phyloP scores from a whole-genome alignment of 1,140 invertebrate genomes.

The Chrysomallon squamiferum region DNA sequence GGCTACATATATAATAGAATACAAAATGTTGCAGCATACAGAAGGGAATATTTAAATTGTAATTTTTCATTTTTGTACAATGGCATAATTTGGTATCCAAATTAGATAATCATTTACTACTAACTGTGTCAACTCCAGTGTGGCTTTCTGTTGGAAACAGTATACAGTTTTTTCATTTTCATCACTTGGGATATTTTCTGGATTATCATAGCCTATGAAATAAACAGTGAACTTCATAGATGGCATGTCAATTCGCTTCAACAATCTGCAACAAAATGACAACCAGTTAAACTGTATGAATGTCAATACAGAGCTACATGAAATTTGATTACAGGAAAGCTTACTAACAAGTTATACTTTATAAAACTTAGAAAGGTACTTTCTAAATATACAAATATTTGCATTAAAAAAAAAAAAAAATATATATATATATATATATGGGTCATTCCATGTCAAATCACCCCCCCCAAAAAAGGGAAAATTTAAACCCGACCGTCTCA shows the following conservation, averaged over 20 bases:
- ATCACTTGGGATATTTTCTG: slow-evolving; percentile 74
- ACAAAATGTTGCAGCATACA: too few relatives aligned
- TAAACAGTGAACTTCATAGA: slow-evolving; percentile 90
- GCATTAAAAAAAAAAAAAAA: neutral
- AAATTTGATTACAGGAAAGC: neutral
- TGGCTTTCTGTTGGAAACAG: slow-evolving; percentile 84
- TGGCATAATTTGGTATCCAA: too few relatives aligned
- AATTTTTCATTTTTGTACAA: too few relatives aligned
- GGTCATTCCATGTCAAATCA: neutral
- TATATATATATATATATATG: neutral
- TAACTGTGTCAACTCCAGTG: slow-evolving; percentile 91
- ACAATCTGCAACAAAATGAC: slow-evolving; percentile 64
- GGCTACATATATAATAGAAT: too few relatives aligned
- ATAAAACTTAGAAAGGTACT: neutral
- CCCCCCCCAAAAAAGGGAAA: too few relatives aligned
- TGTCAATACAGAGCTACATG: neutral
- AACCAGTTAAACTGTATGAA: neutral
- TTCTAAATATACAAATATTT: neutral
- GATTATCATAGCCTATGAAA: slow-evolving; percentile 90
- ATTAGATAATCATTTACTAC: too few relatives aligned
- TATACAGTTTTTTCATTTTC: slow-evolving; percentile 74
- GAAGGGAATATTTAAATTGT: too few relatives aligned
- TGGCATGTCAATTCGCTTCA: slow-evolving; percentile 89
- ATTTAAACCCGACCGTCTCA: too few relatives aligned
- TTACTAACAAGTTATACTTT: neutral